Base-by-base conservation (phyloP, 2,888 invertebrate genomes). In the Sarcophaga variegata region DNA sequence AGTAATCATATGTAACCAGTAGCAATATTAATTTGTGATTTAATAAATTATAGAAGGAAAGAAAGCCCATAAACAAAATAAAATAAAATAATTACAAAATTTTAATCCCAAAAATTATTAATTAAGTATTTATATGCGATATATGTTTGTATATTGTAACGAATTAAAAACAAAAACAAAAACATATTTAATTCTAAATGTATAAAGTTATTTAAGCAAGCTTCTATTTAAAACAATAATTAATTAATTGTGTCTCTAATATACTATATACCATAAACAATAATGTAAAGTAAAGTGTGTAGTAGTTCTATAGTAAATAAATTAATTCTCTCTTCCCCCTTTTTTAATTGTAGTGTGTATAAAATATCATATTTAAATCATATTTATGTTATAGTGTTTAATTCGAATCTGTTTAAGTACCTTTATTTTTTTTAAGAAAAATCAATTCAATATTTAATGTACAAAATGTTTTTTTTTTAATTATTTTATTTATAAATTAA, bases 21-120 rank as follows among this genome's bases (percentile, higher is more conserved):
- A 87, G 87, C 87, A 87, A 87, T 87, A 87, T 79, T 79, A 63
- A 82, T 76, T 84, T 87, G 87, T 87, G 87, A 87, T 87, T 87
- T 76, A 67, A 75, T 54, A 54, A 14, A 14, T 0, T 2, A 54
- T 54, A 54, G 54, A 79, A 67, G 62, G 63, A 66, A 84, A 66
- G 17, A 67, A 47, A 67, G 59, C 54, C 67, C 66, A 59, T 78
- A 81, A 81, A 60, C 20, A 63, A 60, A 37, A 14, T 66, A 25
- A 74, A 47, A 64, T 12, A 64, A 45, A 69, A 20, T n/a, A 25
- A 76, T 66, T 62, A 22, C 66, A 85, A 85, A 63, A 74, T 79
- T 62, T 71, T 78, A 83, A 81, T 81, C 81, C 87, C 87, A 87
- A 87, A 87, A 79, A 87, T 87, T 87, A 84, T 79, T 75, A 67